Conservation (phyloP, 2,797 vertebrate genomes). For the Eidolon dupreanum region DNA sequence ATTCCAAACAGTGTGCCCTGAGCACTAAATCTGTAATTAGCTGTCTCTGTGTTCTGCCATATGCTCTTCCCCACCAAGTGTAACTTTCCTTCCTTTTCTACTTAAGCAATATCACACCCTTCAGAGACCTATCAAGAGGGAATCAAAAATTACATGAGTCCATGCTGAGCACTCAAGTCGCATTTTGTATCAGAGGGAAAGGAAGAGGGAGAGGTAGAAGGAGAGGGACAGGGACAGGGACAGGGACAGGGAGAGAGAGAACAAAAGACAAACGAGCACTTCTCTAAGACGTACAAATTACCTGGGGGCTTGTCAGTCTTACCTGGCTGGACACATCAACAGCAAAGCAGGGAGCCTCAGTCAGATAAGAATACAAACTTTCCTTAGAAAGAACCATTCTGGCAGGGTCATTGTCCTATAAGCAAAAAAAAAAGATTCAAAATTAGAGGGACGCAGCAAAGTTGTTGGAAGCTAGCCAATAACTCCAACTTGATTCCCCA, state of each 20-base stretch:
- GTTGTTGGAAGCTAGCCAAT: not conserved
- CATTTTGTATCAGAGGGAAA: not conserved
- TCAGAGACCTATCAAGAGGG: not conserved
- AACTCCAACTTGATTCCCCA: not conserved
- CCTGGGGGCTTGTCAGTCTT: not conserved
- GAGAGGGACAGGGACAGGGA: not conserved
- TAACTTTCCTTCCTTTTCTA: not conserved
- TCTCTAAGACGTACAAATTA: not conserved
- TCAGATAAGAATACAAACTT: not conserved
- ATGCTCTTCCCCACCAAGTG: not conserved
- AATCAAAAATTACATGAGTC: not conserved
- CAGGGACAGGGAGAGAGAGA: not conserved
- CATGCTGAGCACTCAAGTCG: not conserved
- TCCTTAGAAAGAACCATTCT: slow-evolving; percentile 12
- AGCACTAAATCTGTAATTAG: not conserved
- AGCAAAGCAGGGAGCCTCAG: not conserved
- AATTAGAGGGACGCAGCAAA: not conserved
- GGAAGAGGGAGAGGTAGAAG: not conserved
- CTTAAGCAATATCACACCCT: not conserved
- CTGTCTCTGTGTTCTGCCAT: not conserved
- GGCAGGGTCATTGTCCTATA: not conserved
- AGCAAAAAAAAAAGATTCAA: not conserved
- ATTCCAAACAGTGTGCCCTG: not conserved
- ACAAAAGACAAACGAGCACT: not conserved
- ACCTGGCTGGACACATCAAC: not conserved